Evolutionary conservation across 2,797 vertebrate genomes (phyloP).

Genomic region (Ibycter americanus): DNA sequence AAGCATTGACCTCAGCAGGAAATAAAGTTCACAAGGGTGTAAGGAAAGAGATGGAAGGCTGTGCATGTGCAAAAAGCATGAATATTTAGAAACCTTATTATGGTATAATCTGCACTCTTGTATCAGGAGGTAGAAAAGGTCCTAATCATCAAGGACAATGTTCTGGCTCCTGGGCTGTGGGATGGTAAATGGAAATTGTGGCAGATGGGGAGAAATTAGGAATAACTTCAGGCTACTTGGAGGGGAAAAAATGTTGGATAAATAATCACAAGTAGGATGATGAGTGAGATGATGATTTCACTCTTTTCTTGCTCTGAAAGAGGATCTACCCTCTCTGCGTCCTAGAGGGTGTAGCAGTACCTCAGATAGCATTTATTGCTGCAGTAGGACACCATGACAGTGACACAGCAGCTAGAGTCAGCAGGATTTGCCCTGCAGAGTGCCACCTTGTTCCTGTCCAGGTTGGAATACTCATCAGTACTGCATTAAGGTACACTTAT

Average conservation of each 20-base stretch:
- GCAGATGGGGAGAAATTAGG: not conserved
- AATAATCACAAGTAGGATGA: not conserved
- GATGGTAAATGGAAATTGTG: not conserved
- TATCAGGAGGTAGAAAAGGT: not conserved
- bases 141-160: not conserved
- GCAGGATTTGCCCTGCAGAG: slow-evolving; percentile 42
- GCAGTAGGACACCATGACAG: slow-evolving; percentile 24
- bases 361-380: slow-evolving; percentile 21
- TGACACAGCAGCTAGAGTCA: slow-evolving; percentile 51
- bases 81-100: not conserved
- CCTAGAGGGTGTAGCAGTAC: not conserved
- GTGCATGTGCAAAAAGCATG: not conserved
- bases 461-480: not conserved
- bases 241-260: not conserved
- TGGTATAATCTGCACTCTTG: not conserved
- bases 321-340: not conserved
- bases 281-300: not conserved
- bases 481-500: not conserved
- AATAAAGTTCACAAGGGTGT: not conserved
- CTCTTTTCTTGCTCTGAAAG: not conserved
- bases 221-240: not conserved
- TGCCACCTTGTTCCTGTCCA: not conserved
- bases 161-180: not conserved
- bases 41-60: not conserved
- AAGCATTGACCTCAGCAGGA: not conserved